Percentiles rank a stretch among this genome's conserved stretches.
Conservation (phyloP, 2,888 invertebrate species). For the Pollenia griseotomentosa region DNA sequence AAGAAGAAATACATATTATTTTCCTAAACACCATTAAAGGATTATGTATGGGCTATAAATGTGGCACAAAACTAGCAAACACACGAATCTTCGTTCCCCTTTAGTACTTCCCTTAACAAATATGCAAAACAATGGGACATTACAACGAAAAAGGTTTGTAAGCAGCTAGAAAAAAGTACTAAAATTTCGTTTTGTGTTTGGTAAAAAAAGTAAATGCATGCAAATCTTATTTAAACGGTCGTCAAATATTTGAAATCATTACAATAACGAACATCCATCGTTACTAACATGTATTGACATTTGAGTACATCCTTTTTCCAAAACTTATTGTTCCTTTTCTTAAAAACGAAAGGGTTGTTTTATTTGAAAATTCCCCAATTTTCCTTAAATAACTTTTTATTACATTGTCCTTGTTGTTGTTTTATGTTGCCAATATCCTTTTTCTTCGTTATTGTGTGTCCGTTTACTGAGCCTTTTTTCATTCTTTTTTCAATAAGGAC, state of each 20-base stretch:
- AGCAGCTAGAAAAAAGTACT: background rate
- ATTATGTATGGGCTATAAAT: slow-evolving; percentile 84
- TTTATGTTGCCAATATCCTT: slow-evolving; percentile 40
- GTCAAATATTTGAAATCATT: slow-evolving; percentile 60
- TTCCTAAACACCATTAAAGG: slow-evolving; percentile 81
- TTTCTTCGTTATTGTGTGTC: slow-evolving; percentile 2
- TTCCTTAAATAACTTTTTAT: slow-evolving; percentile 19
- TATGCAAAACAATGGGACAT: slow-evolving; percentile 63
- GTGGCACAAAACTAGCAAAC: slow-evolving; percentile 73
- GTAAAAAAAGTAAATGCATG: slow-evolving; percentile 70
- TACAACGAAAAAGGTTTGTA: slow-evolving; percentile 49
- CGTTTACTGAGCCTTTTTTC: slow-evolving; percentile 9
- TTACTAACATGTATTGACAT: slow-evolving; percentile 67
- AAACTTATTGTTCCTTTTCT: background rate
- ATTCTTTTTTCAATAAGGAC: background rate
- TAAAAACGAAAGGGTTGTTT: slow-evolving; percentile 54
- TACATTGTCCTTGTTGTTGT: slow-evolving; percentile 37
- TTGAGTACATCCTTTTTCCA: slow-evolving; percentile 44
- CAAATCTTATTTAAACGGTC: slow-evolving; percentile 75
- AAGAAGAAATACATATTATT: slow-evolving; percentile 28
- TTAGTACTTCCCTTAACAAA: background rate
- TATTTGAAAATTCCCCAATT: slow-evolving; percentile 37
- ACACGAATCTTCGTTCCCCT: slow-evolving; percentile 29
- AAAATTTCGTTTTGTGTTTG: slow-evolving; percentile 9
- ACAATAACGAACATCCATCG: slow-evolving; percentile 40